A percentile compares a stretch with the other conserved stretches of the same genome.
These are phyloP conservation scores for Amphiprion clarkii DNA, from an alignment of 2,797 vertebrate genomes.

Conservation along the genomic window DNA sequence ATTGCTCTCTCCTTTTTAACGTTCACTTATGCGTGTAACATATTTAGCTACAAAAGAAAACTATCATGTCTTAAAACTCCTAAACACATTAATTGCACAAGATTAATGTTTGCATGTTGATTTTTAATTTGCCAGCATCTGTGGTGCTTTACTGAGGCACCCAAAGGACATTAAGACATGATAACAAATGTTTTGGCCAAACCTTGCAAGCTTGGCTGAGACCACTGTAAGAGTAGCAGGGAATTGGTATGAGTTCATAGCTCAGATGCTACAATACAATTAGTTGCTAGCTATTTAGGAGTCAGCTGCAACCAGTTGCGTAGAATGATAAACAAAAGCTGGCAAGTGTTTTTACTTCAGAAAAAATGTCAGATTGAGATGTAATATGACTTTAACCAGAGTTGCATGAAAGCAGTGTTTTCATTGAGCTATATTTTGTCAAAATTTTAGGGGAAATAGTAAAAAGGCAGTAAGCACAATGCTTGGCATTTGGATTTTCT, in stretches of 20 bases:
- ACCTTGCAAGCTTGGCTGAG: not conserved
- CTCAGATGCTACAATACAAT: not conserved
- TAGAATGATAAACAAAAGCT: not conserved
- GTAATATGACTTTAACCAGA: not conserved
- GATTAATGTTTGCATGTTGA: not conserved
- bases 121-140: conserved; percentile 1
- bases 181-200: not conserved
- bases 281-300: not conserved
- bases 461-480: not conserved
- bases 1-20: not conserved
- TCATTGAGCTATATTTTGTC: not conserved
- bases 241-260: not conserved
- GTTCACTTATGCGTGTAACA: not conserved
- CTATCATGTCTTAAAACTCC: not conserved
- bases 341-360: not conserved
- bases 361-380: not conserved
- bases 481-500: not conserved
- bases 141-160: not conserved
- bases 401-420: not conserved
- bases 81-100: not conserved
- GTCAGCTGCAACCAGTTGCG: not conserved
- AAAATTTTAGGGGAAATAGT: not conserved
- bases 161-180: not conserved
- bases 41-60: not conserved
- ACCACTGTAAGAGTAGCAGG: not conserved